phyloP scores from a whole-genome alignment of 2,113 vertebrate species.

The Ranitomeya variabilis region DNA sequence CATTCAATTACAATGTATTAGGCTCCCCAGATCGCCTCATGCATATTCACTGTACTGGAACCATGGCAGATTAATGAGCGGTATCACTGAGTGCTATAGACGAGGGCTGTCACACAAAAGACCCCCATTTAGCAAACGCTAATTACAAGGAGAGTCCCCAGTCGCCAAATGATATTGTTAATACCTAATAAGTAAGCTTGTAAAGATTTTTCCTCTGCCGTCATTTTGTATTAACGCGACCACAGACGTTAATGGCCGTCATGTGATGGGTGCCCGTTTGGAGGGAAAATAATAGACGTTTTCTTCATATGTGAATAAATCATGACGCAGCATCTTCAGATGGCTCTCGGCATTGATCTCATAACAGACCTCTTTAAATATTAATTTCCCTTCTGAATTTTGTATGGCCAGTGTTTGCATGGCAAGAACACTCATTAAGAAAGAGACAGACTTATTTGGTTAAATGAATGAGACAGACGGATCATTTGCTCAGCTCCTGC shows the following conservation, averaged over 20 bases:
- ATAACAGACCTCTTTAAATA: conserved; percentile 85
- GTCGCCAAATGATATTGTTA: background rate
- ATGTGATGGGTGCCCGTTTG: conserved; percentile 63
- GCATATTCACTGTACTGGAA: conserved; percentile 29
- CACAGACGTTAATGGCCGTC: conserved; percentile 55
- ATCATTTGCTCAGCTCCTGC: conserved; percentile 18
- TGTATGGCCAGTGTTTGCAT: conserved; percentile 69
- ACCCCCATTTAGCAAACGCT: conserved; percentile 7
- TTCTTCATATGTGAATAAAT: conserved; percentile 80
- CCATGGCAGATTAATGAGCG: background rate
- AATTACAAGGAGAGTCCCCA: background rate
- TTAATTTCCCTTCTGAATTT: conserved; percentile 73
- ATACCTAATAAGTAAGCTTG: conserved; percentile 40
- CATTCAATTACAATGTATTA: conserved; percentile 25
- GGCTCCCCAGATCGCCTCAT: conserved; percentile 6
- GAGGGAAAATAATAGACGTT: conserved; percentile 57
- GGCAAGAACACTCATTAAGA: conserved; percentile 67
- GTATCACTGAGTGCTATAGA: background rate
- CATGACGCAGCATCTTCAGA: conserved; percentile 79
- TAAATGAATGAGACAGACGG: conserved; percentile 27
- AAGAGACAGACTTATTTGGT: conserved; percentile 34
- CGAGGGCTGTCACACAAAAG: conserved; percentile 8
- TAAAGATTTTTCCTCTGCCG: conserved; percentile 41
- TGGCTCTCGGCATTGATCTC: conserved; percentile 79
- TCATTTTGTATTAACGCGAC: conserved; percentile 39